These are phyloP conservation scores for Melieria omissa DNA, from an alignment of 2,888 invertebrate genomes.

Conservation along the genomic window DNA sequence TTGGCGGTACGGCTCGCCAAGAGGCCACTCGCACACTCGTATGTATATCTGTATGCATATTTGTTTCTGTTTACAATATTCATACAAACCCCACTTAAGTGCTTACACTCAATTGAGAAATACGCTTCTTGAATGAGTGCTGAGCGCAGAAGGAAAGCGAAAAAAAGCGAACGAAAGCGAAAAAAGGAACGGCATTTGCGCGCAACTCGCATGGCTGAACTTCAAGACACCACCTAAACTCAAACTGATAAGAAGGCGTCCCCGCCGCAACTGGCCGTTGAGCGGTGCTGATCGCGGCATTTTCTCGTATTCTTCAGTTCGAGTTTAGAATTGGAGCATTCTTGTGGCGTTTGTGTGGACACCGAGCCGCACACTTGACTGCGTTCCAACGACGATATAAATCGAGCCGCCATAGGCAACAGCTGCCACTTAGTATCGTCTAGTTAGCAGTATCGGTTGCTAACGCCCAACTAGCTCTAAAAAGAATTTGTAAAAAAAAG, in stretches of 20 bases:
- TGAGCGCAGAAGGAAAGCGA: not conserved
- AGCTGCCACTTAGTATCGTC: no score
- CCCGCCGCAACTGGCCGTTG: not conserved
- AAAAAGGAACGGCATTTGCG: not conserved
- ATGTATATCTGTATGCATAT: not conserved
- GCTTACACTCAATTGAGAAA: no score
- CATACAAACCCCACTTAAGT: no score
- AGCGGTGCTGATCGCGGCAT: constrained; percentile 11
- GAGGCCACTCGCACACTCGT: not conserved
- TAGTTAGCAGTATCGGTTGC: no score
- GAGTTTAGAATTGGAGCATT: constrained; percentile 35
- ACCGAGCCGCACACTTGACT: no score
- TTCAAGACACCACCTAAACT: constrained; percentile 33
- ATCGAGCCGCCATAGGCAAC: no score
- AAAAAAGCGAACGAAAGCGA: not conserved
- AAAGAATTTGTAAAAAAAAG: not conserved
- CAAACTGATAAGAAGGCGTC: constrained; percentile 33
- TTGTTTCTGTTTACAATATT: no score
- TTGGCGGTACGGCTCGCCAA: not conserved
- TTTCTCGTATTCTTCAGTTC: constrained; percentile 17
- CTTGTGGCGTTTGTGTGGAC: constrained; percentile 7
- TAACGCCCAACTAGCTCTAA: no score
- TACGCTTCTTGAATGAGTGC: not conserved
- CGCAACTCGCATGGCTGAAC: constrained; percentile 23
- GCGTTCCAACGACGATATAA: no score